Percentiles rank a stretch among this genome's conserved stretches.
phyloP scores from a whole-genome alignment of 2,888 invertebrate species.

The Limnephilus marmoratus region DNA sequence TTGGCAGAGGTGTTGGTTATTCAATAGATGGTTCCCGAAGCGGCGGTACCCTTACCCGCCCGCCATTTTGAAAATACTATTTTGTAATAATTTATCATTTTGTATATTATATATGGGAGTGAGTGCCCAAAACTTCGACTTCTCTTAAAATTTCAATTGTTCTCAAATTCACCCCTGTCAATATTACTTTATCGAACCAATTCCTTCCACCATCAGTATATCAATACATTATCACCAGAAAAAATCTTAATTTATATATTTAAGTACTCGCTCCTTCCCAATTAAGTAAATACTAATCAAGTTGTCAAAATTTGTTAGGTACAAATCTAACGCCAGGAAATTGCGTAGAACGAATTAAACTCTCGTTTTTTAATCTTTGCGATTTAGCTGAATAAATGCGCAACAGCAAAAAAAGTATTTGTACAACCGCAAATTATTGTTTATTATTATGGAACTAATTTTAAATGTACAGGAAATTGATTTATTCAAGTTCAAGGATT shows the following conservation, averaged over 20 bases:
- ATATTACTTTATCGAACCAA: background rate
- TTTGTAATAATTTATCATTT: too few species aligned
- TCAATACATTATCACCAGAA: background rate
- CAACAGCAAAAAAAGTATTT: background rate
- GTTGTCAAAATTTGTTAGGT: background rate
- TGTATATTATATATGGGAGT: too few species aligned
- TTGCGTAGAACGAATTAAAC: background rate
- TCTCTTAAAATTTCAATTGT: background rate
- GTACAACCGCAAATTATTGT: background rate
- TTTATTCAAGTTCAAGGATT: background rate
- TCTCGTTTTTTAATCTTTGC: background rate
- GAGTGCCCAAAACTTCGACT: too few species aligned
- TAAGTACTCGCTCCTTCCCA: too few species aligned
- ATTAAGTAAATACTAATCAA: background rate
- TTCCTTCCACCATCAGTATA: background rate
- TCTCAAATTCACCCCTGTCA: background rate
- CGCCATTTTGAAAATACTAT: too few species aligned
- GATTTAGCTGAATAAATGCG: background rate
- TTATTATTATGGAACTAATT: background rate
- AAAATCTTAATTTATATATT: background rate
- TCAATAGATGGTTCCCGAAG: too few species aligned
- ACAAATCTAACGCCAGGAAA: background rate
- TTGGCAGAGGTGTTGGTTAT: too few species aligned
- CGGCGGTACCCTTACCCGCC: too few species aligned
- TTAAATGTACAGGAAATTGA: background rate